These are phyloP conservation scores for Ptychobarbus kaznakovi DNA, from an alignment of 2,797 vertebrate species.

Conservation along the genomic window DNA sequence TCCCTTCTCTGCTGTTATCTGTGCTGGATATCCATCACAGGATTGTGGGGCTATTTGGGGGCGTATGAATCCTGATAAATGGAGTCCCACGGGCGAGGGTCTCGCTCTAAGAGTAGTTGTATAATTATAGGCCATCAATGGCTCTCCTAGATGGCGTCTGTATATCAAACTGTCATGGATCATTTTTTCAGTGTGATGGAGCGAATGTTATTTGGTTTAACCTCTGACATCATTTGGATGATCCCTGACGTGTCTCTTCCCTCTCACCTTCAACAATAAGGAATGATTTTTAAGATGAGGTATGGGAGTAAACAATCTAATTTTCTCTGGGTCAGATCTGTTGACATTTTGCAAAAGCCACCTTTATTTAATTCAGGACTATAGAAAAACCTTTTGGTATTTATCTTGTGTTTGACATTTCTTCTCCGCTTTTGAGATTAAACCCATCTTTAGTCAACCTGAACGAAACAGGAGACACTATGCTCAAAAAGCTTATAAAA, in stretches of 20 bases:
- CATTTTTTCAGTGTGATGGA: constrained; percentile 35
- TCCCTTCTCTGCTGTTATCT: constrained; percentile 42
- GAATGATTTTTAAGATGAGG: constrained; percentile 20
- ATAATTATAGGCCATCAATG: constrained; percentile 53
- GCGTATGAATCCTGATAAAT: constrained; percentile 46
- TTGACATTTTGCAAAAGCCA: constrained; percentile 51
- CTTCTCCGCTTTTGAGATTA: constrained; percentile 28
- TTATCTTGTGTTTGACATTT: constrained; percentile 43
- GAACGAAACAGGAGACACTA: not conserved
- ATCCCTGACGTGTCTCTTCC: constrained; percentile 16
- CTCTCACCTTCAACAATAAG: constrained; percentile 29
- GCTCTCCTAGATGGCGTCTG: constrained; percentile 33
- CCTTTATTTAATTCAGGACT: constrained; percentile 27
- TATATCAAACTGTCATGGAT: constrained; percentile 55
- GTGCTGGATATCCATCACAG: constrained; percentile 50
- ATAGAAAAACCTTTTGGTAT: constrained; percentile 36
- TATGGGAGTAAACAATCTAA: constrained; percentile 44
- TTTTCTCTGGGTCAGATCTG: constrained; percentile 28
- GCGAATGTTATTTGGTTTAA: constrained; percentile 24
- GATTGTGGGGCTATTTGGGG: constrained; percentile 24
- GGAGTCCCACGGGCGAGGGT: constrained; percentile 8
- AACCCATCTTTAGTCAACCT: constrained; percentile 22
- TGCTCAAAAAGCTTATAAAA: not conserved
- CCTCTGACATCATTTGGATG: constrained; percentile 17
- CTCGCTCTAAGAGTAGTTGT: constrained; percentile 43